Base-by-base conservation (phyloP, 1,140 invertebrate species). In the Hypsibius dujardini region DNA sequence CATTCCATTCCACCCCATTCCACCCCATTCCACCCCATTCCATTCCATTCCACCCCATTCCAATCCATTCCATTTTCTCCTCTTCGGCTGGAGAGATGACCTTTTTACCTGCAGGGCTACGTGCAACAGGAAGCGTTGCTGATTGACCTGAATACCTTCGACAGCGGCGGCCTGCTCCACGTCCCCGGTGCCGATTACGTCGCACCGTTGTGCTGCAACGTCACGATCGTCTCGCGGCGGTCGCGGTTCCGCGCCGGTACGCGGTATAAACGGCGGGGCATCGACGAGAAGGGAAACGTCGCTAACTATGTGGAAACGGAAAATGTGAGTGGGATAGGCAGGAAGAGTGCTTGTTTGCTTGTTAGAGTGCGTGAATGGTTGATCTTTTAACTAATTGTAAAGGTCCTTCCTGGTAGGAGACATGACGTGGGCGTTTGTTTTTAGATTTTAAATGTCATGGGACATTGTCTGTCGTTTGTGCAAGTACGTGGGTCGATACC, bases 291-390 rank as follows among this genome's bases (percentile, higher is more conserved):
- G 46, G 91, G 92, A 1, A 86, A 92, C 76, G 90, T 90, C 73
- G 92, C 92, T 0, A 96, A 96, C 81, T 95, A 95, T 79, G 92
- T 96, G 42, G 92, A 96, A 81, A 94, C 92, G 0, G 92, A 96
- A 78, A 90, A 95, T 1, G 70, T 70, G 3, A 28, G 28, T 28
- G 28, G 28, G 28, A 28, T 28, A 28, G 28, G 28, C 28, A 28
- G 28, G 28, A 28, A 28, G 28, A 28, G 28, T 28, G 28, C 28
- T 28, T 28, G 28, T 28, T 28, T 28, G 28, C 28, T 28, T 28
- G 28, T 28, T 28, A 28, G 28, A 28, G 28, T 28, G 28, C 28
- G 28, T 28, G 28, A 28, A 28, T 28, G 28, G 28, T 28, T 28
- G 28, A 28, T 28, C 28, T 28, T 28, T 28, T 28, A 28, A 28